phyloP scores from a whole-genome alignment of 1,140 invertebrate species.

The fruit fly (Drosophila melanogaster) region Release_6_plus_ISO1_MT NT_033777.3:4618501-4619000 shows the following conservation, averaged over 20 bases:
- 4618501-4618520: constrained; percentile 36
- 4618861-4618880: constrained; percentile 27
- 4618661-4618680: constrained; percentile 18
- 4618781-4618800: constrained; percentile 65
- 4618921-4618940: too few relatives aligned
- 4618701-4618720: constrained; percentile 45
- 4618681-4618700: constrained; percentile 40
- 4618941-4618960: too few relatives aligned
- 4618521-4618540: not conserved
- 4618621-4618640: not conserved
- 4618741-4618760: constrained; percentile 6
- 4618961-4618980: too few relatives aligned
- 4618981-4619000: too few relatives aligned
- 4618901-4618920: too few relatives aligned
- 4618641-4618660: not conserved
- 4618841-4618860: constrained; percentile 71
- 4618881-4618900: too few relatives aligned
- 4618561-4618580: constrained; percentile 7
- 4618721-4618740: constrained; percentile 8
- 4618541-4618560: not conserved
- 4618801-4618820: constrained; percentile 23
- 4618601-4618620: constrained; percentile 49
- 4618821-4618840: constrained; percentile 22
- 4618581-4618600: not conserved
- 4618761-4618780: constrained; percentile 44